Evolutionary conservation across 2,113 vertebrate genomes (phyloP).

Genomic region (Neopipo cinnamomea): DNA sequence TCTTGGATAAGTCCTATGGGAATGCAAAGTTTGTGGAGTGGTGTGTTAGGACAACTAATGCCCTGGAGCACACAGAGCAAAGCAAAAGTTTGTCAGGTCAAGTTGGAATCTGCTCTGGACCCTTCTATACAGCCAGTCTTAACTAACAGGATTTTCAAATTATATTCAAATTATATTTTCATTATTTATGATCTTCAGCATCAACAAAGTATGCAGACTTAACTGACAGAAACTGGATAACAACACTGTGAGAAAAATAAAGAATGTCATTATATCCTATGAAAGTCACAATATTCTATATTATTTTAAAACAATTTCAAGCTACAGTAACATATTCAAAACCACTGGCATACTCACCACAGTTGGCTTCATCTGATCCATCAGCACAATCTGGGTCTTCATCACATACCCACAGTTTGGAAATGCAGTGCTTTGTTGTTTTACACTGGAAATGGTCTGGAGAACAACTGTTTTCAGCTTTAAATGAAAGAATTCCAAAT

Average conservation of each 20-base stretch:
- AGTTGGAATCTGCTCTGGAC: not conserved
- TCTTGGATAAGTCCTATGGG: not conserved
- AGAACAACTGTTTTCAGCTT: constrained; percentile 98
- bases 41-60: not conserved
- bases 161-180: not conserved
- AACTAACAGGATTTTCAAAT: not conserved
- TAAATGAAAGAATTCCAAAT: constrained; percentile 31
- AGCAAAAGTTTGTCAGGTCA: not conserved
- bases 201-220: not conserved
- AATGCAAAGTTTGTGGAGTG: not conserved
- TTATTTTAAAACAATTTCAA: not conserved
- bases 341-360: constrained; percentile 81
- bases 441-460: constrained; percentile 98
- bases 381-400: constrained; percentile 97
- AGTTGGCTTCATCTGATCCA: constrained; percentile 95
- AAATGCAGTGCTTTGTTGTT: constrained; percentile 97
- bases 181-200: not conserved
- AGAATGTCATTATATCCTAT: not conserved
- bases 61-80: not conserved
- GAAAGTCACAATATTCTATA: not conserved
- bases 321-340: not conserved
- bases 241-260: not conserved
- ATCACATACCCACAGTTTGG: constrained; percentile 97
- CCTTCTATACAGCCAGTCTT: not conserved
- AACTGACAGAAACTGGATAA: not conserved